phyloP scores from a whole-genome alignment of 2,888 invertebrate species.

The Caradrina kadenii region DNA sequence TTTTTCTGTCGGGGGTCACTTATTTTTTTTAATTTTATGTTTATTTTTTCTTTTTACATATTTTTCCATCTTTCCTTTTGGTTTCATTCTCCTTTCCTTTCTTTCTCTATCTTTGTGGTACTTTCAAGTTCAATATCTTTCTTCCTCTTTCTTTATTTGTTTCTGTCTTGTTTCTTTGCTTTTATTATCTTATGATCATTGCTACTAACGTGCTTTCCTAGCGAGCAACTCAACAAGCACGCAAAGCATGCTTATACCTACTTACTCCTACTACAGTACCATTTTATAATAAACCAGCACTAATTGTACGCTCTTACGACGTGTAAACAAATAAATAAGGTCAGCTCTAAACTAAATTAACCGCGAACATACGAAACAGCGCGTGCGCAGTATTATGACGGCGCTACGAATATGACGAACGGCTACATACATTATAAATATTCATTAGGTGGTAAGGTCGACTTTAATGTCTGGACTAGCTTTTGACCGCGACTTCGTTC shows the following conservation, averaged over 20 bases:
- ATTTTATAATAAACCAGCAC: constrained; percentile 5
- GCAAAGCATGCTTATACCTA: neutral
- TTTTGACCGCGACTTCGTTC: no score
- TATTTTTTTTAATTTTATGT: neutral
- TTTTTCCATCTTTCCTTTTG: neutral
- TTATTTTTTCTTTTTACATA: neutral
- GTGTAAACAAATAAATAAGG: constrained; percentile 35
- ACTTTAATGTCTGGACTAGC: constrained; percentile 7
- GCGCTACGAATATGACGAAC: constrained; percentile 32
- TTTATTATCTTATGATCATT: neutral
- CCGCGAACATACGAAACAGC: neutral
- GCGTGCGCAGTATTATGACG: constrained; percentile 26
- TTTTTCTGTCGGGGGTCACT: no score
- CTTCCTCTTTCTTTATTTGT: no score
- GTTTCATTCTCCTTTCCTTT: no score
- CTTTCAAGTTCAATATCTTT: no score
- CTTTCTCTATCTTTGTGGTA: no score
- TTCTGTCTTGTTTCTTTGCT: neutral
- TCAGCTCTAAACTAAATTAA: constrained; percentile 22
- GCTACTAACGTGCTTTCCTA: neutral
- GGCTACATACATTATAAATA: constrained; percentile 15
- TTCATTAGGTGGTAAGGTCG: constrained; percentile 25
- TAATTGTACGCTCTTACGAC: neutral
- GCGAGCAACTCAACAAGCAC: neutral
- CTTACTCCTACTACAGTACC: neutral